phyloP scores from a whole-genome alignment of 2,888 invertebrate species.

The Polymixis flavicincta region DNA sequence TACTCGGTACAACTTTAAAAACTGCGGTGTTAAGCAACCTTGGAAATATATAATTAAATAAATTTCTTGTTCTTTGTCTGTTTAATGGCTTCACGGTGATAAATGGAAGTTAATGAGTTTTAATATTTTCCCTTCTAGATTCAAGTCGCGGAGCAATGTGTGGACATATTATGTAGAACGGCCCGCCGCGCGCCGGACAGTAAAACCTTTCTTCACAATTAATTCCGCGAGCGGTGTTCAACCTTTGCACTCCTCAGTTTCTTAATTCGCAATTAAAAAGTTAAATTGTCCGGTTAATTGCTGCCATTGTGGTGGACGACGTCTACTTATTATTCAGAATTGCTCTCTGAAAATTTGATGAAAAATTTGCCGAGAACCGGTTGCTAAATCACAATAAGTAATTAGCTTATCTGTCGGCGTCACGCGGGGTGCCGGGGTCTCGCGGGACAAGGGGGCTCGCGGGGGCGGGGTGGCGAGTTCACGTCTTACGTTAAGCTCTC shows the following conservation, averaged over 20 bases:
- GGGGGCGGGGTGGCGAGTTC: conserved; percentile 69
- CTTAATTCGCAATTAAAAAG: conserved; percentile 89
- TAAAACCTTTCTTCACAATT: conserved; percentile 77
- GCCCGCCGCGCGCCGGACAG: conserved; percentile 26
- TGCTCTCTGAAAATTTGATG: conserved; percentile 81
- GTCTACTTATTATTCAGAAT: conserved; percentile 85
- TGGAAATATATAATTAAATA: conserved; percentile 38
- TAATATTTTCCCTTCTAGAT: conserved; percentile 17
- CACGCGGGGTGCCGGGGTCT: conserved; percentile 76
- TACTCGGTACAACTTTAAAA: conserved; percentile 53
- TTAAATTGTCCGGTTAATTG: conserved; percentile 89
- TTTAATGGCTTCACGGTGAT: conserved; percentile 14
- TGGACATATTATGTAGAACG: conserved; percentile 43
- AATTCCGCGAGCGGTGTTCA: conserved; percentile 80
- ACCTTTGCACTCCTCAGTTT: conserved; percentile 85
- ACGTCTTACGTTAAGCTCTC: conserved; percentile 82
- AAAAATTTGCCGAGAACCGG: conserved; percentile 82
- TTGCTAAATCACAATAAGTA: conserved; percentile 87
- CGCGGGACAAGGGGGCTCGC: conserved; percentile 60
- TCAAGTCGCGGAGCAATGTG: conserved; percentile 25
- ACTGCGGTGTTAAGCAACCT: conserved; percentile 54
- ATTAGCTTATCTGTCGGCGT: conserved; percentile 88
- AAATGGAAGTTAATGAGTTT: conserved; percentile 15
- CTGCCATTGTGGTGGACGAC: conserved; percentile 85
- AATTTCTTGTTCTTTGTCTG: conserved; percentile 27